These are phyloP conservation scores for Vanessa cardui DNA, from an alignment of 2,888 invertebrate species.

Conservation along the genomic window DNA sequence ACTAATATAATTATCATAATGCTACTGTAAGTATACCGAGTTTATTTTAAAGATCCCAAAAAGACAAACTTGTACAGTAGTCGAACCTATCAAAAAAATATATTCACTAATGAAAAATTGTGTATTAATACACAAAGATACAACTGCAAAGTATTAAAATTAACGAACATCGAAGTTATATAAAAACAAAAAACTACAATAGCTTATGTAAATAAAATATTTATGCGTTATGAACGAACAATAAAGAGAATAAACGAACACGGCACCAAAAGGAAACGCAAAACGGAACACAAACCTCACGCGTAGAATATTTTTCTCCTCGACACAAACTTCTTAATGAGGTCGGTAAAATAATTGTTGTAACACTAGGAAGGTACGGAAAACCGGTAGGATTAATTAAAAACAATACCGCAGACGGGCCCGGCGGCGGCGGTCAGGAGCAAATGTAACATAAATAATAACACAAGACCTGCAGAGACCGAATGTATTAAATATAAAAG, in stretches of 20 bases:
- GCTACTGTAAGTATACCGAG: too few species aligned
- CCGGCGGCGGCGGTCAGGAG: constrained; percentile 72
- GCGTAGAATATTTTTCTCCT: constrained; percentile 67
- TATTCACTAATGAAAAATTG: too few species aligned
- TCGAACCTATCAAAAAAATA: too few species aligned
- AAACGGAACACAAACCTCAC: constrained; percentile 56
- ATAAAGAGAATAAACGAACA: constrained; percentile 49
- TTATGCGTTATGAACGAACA: constrained; percentile 39
- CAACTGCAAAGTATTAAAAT: too few species aligned
- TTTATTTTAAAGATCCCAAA: too few species aligned
- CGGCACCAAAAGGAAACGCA: constrained; percentile 50
- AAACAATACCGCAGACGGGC: constrained; percentile 65
- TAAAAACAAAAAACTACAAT: constrained; percentile 15
- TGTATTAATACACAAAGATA: too few species aligned
- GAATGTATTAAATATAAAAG: constrained; percentile 71
- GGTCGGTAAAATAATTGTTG: constrained; percentile 77
- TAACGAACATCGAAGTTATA: neutral
- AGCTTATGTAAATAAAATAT: constrained; percentile 28
- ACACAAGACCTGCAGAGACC: constrained; percentile 62
- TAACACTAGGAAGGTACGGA: constrained; percentile 75
- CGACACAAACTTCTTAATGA: constrained; percentile 75
- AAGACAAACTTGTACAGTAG: too few species aligned
- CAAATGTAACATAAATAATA: constrained; percentile 77
- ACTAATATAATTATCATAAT: too few species aligned
- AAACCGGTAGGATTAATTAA: constrained; percentile 76